Evolutionary conservation across 2,797 vertebrate species (phyloP).

Genomic region (Alfaro cultratus): DNA sequence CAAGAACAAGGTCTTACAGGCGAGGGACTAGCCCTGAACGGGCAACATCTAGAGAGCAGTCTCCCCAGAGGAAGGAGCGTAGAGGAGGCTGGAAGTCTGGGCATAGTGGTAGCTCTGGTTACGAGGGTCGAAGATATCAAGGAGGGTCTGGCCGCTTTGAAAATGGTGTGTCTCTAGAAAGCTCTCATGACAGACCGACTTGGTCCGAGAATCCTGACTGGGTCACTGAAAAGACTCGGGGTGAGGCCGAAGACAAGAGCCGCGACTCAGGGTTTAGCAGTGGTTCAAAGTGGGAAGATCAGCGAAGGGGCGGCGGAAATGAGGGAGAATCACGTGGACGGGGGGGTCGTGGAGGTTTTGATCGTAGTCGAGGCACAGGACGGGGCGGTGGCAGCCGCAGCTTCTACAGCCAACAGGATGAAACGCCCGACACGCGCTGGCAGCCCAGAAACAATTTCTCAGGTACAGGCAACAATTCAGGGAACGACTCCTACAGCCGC

Average conservation of each 20-base stretch:
- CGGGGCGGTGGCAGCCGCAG: constrained; percentile 78
- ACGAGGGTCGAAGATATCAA: constrained; percentile 81
- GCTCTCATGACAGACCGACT: constrained; percentile 78
- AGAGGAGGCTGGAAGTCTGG: constrained; percentile 85
- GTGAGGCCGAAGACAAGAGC: constrained; percentile 67
- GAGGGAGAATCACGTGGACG: constrained; percentile 83
- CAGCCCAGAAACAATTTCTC: constrained; percentile 89
- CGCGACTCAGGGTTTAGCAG: constrained; percentile 37
- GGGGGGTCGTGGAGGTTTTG: constrained; percentile 76
- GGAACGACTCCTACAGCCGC: constrained; percentile 86
- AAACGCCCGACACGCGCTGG: constrained; percentile 87
- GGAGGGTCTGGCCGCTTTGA: constrained; percentile 79
- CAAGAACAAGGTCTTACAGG: constrained; percentile 80
- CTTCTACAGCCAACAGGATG: constrained; percentile 81
- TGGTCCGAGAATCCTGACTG: constrained; percentile 90
- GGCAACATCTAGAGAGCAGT: constrained; percentile 77
- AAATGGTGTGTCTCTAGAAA: constrained; percentile 76
- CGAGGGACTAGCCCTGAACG: constrained; percentile 68
- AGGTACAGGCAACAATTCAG: constrained; percentile 88
- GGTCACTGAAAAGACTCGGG: constrained; percentile 88
- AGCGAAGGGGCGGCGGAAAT: constrained; percentile 37
- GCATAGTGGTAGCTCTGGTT: constrained; percentile 70
- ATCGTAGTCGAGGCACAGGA: constrained; percentile 81
- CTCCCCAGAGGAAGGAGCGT: constrained; percentile 88
- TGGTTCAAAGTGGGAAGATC: constrained; percentile 67